Base-by-base conservation (phyloP, 2,113 vertebrate species). In the Pampusana beccarii region DNA sequence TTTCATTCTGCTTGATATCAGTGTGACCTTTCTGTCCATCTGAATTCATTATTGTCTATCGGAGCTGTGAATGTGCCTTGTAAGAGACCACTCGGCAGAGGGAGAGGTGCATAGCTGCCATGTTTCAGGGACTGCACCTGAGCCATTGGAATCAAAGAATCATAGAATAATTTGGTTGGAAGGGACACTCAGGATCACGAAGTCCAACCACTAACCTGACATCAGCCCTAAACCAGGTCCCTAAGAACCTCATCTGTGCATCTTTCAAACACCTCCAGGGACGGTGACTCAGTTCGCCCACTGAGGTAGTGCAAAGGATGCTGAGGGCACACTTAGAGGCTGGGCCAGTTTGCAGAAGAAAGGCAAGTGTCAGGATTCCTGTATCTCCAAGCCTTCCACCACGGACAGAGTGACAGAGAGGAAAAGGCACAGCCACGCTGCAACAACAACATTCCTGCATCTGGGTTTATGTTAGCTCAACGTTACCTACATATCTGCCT, bases 1-100 rank as follows among this genome's bases (percentile, higher is more conserved):
- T 94, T 93, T 93, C 65, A 92, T 81, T 87, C 57, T 93, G 50
- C 40, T 81, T 93, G 80, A 88, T 83, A 92, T 66, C 65, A 57
- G 11, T 15, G 50, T 79, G 72, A 84, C 61, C 61, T 38, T 93
- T 84, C 61, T 85, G 61, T 65, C 80, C 88, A 74, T 79, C 65
- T 16, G 1, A 93, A 89, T 81, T 89, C 25, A 40, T 84, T 78
- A 40, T 24, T 80, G 77, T 83, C 92, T 92, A 71, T 50, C 86
- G 80, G 19, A 71, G 57, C 80, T 36, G 15, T 36, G 79, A 81
- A 83, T 29, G 34, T 11, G 12, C 28, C 88, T 79, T 60, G 69
- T 71, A 65, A 88, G 86, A 77, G 34, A 54, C n/a, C 46, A 31
- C 53, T 71, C 10, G 23, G 48, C 82, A 87, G 51, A 1, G 6